A percentile compares a stretch with the other conserved stretches of the same genome.
Conservation (phyloP, 1,140 invertebrate species). For the Sycophaga agraensis region DNA sequence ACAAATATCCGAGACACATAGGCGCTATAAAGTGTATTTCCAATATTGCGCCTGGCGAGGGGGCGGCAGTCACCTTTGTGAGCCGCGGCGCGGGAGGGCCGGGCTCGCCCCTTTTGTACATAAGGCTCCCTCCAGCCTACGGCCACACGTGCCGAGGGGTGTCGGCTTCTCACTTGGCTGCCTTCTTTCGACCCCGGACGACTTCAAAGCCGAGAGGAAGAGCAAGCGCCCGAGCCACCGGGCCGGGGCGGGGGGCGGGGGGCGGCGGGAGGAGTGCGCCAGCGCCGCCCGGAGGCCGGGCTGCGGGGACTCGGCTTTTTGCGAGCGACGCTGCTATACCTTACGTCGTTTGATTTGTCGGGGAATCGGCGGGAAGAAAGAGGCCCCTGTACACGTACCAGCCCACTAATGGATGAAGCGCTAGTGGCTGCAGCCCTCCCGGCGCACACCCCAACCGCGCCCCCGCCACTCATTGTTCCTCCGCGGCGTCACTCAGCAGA, state of each 20-base stretch:
- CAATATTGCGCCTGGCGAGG: conserved; percentile 13
- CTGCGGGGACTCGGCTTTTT: conserved; percentile 27
- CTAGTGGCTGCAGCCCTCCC: too few species aligned
- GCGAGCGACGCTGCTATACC: conserved; percentile 1
- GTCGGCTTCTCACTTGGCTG: conserved; percentile 40
- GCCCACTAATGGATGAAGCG: conserved; percentile 9
- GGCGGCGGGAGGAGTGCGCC: too few species aligned
- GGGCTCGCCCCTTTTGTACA: not conserved
- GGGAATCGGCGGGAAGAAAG: conserved; percentile 3
- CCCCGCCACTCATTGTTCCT: too few species aligned
- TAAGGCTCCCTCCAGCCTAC: not conserved
- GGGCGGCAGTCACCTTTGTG: conserved; percentile 37
- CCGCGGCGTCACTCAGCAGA: too few species aligned
- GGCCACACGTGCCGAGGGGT: conserved; percentile 28
- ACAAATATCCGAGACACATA: conserved; percentile 14
- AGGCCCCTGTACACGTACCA: not conserved
- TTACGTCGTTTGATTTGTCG: conserved; percentile 15
- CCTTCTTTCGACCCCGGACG: conserved; percentile 29
- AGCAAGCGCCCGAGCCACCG: not conserved
- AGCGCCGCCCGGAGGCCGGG: too few species aligned
- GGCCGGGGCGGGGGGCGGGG: conserved; percentile 23
- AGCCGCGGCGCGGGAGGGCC: conserved; percentile 11
- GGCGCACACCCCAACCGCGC: too few species aligned
- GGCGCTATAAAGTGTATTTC: conserved; percentile 17
- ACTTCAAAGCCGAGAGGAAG: conserved; percentile 43